A percentile compares a stretch with the other conserved stretches of the same genome.
These are phyloP conservation scores for Tauraco erythrolophus DNA, from an alignment of 2,113 vertebrate species.

Conservation along the genomic window DNA sequence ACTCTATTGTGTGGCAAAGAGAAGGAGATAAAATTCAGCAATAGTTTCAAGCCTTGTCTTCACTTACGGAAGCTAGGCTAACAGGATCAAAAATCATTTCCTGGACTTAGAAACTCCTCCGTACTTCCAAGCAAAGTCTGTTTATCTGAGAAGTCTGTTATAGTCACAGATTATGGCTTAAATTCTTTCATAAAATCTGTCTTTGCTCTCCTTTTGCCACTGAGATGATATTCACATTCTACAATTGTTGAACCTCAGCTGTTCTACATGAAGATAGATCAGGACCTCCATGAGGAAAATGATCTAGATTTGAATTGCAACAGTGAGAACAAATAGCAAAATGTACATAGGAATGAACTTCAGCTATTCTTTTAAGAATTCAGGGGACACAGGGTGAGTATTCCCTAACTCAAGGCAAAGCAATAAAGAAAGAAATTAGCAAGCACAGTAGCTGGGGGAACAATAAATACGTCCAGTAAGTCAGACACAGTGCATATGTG, in stretches of 20 bases:
- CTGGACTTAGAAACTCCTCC: background rate
- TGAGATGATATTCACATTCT: background rate
- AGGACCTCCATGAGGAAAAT: background rate
- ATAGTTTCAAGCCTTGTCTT: background rate
- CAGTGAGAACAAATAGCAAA: background rate
- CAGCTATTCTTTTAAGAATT: background rate
- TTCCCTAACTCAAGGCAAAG: slow-evolving; percentile 9
- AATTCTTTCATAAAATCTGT: background rate
- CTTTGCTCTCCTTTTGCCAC: background rate
- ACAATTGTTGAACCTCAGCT: background rate
- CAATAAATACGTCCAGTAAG: background rate
- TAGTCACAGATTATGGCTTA: background rate
- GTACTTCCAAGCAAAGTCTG: background rate
- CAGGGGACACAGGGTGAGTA: background rate
- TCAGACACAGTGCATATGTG: slow-evolving; percentile 9
- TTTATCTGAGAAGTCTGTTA: background rate
- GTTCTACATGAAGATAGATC: background rate
- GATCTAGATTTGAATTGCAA: background rate
- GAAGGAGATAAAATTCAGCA: background rate
- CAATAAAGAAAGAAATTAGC: slow-evolving; percentile 54
- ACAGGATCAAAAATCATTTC: background rate
- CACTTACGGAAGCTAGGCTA: background rate
- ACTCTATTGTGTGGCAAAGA: background rate
- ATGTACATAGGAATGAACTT: background rate
- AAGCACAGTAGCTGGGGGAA: background rate